Percentiles rank a stretch among this genome's conserved stretches.
Conservation (phyloP, 2,888 invertebrate genomes). For the Rhorus exstirpatorius region DNA sequence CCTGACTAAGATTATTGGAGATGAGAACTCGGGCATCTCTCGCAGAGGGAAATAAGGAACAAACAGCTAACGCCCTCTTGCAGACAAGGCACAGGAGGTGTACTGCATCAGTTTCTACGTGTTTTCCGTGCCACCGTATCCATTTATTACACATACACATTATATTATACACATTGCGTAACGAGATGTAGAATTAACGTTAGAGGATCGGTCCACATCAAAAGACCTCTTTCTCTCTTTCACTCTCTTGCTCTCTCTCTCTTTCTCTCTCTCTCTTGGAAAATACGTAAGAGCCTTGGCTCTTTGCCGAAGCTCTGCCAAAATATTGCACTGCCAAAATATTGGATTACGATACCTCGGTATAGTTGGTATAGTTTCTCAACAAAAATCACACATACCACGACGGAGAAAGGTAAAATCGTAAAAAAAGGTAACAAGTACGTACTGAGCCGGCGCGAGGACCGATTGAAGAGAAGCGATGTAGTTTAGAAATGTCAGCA, state of each 20-base stretch:
- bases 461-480: background rate
- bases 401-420: conserved; percentile 77
- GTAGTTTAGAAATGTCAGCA: background rate
- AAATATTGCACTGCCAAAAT: too few relatives aligned
- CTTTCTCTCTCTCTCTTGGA: too few relatives aligned
- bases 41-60: conserved; percentile 40
- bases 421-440: conserved; percentile 80
- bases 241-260: conserved; percentile 1
- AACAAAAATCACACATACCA: conserved; percentile 78
- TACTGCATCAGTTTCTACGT: conserved; percentile 27
- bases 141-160: conserved; percentile 6
- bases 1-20: conserved; percentile 23
- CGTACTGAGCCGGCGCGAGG: conserved; percentile 23
- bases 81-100: conserved; percentile 38
- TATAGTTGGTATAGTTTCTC: conserved; percentile 73
- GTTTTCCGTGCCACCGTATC: conserved; percentile 15
- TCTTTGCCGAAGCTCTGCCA: too few relatives aligned
- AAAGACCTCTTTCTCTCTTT: background rate
- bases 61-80: conserved; percentile 51
- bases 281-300: too few relatives aligned
- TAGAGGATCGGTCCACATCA: conserved; percentile 53
- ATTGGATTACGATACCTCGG: conserved; percentile 46
- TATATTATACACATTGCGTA: conserved; percentile 39
- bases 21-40: conserved; percentile 2
- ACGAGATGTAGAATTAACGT: conserved; percentile 73